Conservation (phyloP, 2,113 vertebrate species). For the Gadus chalcogrammus region DNA sequence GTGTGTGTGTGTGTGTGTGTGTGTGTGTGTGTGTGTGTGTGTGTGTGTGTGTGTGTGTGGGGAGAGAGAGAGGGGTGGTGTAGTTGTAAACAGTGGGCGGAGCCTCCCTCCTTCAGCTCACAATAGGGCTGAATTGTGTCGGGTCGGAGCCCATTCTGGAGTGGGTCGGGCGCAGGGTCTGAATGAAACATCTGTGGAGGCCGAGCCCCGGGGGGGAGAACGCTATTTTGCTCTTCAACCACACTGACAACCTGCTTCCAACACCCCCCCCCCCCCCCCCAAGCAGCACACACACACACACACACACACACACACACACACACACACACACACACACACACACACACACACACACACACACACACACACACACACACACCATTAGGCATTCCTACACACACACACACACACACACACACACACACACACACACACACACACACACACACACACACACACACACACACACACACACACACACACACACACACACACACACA, state of each 20-base stretch:
- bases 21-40: conserved; percentile 5
- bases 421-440: too few relatives aligned
- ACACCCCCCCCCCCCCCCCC: conserved; percentile 33
- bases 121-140: conserved; percentile 77
- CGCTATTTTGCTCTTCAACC: conserved; percentile 71
- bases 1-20: conserved; percentile 7
- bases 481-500: too few relatives aligned
- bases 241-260: conserved; percentile 71
- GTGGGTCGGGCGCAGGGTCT: conserved; percentile 70
- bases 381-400: too few relatives aligned
- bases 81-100: conserved; percentile 69
- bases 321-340: too few relatives aligned
- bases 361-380: too few relatives aligned
- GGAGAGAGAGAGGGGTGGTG: conserved; percentile 42
- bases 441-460: background rate
- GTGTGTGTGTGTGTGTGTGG: conserved; percentile 24
- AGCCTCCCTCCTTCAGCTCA: conserved; percentile 68
- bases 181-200: conserved; percentile 80
- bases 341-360: too few relatives aligned
- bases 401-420: too few relatives aligned
- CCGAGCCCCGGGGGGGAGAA: conserved; percentile 67
- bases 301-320: background rate
- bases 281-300: background rate
- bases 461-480: too few relatives aligned
- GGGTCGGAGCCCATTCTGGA: conserved; percentile 75